A percentile compares a stretch with the other conserved stretches of the same genome.
Conservation (phyloP, 2,797 vertebrate genomes). For the Sparidentex hasta region DNA sequence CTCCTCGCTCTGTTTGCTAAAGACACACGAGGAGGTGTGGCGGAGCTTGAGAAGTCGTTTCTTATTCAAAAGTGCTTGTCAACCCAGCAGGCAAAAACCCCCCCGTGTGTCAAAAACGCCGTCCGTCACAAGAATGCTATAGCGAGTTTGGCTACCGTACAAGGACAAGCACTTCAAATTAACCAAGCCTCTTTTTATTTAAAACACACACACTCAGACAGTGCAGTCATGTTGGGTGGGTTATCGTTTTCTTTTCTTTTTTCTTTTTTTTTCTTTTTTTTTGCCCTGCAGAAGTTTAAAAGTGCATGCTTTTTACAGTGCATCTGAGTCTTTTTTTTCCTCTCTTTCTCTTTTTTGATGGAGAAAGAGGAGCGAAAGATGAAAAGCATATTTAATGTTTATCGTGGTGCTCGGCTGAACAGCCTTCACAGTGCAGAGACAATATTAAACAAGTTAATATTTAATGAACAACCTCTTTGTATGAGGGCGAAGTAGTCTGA, state of each 20-base stretch:
- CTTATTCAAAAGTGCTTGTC: conserved; percentile 73
- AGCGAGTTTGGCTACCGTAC: conserved; percentile 63
- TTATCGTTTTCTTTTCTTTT: conserved; percentile 59
- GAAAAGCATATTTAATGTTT: conserved; percentile 91
- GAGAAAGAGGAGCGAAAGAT: conserved; percentile 85
- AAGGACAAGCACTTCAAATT: conserved; percentile 80
- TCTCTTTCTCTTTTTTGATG: conserved; percentile 74
- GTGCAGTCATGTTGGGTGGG: conserved; percentile 63
- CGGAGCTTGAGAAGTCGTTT: conserved; percentile 60
- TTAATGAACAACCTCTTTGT: conserved; percentile 88
- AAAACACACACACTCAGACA: conserved; percentile 24
- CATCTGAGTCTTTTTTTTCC: conserved; percentile 50
- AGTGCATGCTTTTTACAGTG: conserved; percentile 76
- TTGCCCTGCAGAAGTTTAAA: conserved; percentile 83
- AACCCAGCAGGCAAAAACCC: conserved; percentile 58
- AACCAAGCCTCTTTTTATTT: conserved; percentile 61
- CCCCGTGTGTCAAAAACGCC: conserved; percentile 65
- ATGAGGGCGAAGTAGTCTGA: conserved; percentile 82
- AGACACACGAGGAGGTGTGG: conserved; percentile 68
- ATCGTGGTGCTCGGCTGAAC: conserved; percentile 82
- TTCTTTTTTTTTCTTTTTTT: conserved; percentile 54
- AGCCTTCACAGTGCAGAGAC: conserved; percentile 86
- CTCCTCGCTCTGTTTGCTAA: conserved; percentile 70
- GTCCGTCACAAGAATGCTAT: conserved; percentile 61
- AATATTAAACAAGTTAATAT: conserved; percentile 92